Evolutionary conservation across 2,113 vertebrate species (phyloP).

Genomic region (Elaphurus davidianus): DNA sequence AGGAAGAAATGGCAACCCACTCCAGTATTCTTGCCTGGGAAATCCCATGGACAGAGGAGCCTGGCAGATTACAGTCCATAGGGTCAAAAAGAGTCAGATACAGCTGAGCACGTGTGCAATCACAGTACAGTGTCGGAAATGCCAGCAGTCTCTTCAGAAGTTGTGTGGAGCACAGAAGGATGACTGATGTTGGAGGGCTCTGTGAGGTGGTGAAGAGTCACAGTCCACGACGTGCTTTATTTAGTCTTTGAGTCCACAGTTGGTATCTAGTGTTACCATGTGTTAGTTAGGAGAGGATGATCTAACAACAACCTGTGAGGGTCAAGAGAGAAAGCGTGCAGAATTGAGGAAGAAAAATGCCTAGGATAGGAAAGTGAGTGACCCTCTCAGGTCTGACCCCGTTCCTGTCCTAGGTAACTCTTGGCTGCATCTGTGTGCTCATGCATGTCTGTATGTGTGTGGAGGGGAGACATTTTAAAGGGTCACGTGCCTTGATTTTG

Average conservation of each 20-base stretch:
- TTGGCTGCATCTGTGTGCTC: neutral
- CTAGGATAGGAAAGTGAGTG: neutral
- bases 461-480: neutral
- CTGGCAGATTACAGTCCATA: neutral
- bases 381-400: neutral
- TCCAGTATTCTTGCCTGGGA: neutral
- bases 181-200: fast-evolving
- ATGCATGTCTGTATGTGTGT: fast-evolving
- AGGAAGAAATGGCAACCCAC: neutral
- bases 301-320: neutral
- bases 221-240: fast-evolving
- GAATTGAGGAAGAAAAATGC: neutral
- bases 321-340: neutral
- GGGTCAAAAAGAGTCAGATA: neutral
- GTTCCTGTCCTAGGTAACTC: neutral
- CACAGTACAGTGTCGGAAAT: fast-evolving
- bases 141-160: neutral
- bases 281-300: neutral
- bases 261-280: neutral
- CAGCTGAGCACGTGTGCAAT: neutral
- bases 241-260: neutral
- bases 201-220: neutral
- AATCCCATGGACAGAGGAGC: neutral
- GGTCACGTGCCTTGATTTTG: neutral
- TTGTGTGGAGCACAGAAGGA: neutral